A percentile compares a stretch with the other conserved stretches of the same genome.
Evolutionary conservation across 2,113 vertebrate species (phyloP).

Genomic region (Neofelis nebulosa): DNA sequence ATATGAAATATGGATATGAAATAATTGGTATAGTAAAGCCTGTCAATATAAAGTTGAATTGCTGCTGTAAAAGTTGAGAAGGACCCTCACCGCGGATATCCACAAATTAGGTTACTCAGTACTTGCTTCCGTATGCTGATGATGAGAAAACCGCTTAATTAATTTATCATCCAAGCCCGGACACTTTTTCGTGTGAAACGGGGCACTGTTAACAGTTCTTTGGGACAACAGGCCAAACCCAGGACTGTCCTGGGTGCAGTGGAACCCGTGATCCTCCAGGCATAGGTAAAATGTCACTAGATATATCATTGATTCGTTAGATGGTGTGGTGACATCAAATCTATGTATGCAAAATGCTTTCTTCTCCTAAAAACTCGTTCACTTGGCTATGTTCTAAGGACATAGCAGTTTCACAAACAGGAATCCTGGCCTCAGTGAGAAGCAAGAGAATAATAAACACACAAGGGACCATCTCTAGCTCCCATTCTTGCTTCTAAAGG

Average conservation of each 20-base stretch:
- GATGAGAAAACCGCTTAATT: not conserved
- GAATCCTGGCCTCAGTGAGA: conserved; percentile 33
- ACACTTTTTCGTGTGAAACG: not conserved
- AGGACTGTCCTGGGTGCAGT: not conserved
- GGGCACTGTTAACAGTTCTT: not conserved
- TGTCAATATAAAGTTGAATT: conserved; percentile 16
- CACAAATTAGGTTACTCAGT: not conserved
- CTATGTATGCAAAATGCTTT: not conserved
- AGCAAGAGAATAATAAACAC: conserved; percentile 50
- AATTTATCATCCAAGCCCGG: conserved; percentile 23
- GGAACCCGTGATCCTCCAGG: not conserved
- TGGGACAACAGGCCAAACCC: not conserved
- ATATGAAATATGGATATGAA: not conserved
- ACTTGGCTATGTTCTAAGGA: not conserved
- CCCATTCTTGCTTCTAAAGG: conserved; percentile 16
- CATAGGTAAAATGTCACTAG: not conserved
- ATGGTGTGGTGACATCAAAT: not conserved
- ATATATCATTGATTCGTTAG: not conserved
- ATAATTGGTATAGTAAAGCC: no score
- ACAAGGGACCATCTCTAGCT: not conserved
- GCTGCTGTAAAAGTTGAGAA: conserved; percentile 39
- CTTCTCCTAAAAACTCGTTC: conserved; percentile 9
- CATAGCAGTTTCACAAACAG: conserved; percentile 26
- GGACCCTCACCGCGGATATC: not conserved
- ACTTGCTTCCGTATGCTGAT: not conserved